Conservation (phyloP, 37 sponge, comb jelly and placozoan species). For the Chondrosia reniformis region DNA sequence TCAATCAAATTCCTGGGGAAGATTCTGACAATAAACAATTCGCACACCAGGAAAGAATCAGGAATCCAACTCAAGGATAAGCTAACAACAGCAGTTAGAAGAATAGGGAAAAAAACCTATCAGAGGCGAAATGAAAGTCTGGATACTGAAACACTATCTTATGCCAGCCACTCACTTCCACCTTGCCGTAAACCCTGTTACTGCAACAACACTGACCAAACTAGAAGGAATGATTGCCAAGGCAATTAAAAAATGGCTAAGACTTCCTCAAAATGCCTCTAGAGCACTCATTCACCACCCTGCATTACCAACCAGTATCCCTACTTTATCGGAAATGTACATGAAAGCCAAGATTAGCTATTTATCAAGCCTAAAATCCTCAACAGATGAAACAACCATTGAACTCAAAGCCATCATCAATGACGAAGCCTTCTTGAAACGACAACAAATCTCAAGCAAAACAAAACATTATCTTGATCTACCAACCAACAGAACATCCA, state of each 20-base stretch:
- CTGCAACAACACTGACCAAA: background rate
- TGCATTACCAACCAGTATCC: background rate
- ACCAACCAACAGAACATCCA: too few species aligned
- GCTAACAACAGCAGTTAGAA: background rate
- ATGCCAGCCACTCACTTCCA: background rate
- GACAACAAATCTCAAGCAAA: too few species aligned
- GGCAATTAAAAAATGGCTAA: conserved; percentile 7
- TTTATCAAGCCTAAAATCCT: background rate
- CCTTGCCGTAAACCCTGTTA: background rate
- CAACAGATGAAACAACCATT: background rate
- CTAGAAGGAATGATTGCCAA: background rate
- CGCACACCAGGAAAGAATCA: background rate
- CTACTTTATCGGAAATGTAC: background rate
- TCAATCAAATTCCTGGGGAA: conserved; percentile 1
- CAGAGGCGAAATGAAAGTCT: background rate
- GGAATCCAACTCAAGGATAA: background rate
- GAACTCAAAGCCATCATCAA: too few species aligned
- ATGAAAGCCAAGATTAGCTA: background rate
- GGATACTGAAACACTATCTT: background rate
- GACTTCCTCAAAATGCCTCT: background rate
- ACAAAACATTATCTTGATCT: too few species aligned
- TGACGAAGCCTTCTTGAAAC: too few species aligned
- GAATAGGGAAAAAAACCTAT: background rate
- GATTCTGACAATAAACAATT: background rate
- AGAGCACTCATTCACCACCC: background rate